Base-by-base conservation (phyloP, 1,140 invertebrate genomes). In the Leptopilina boulardi region DNA sequence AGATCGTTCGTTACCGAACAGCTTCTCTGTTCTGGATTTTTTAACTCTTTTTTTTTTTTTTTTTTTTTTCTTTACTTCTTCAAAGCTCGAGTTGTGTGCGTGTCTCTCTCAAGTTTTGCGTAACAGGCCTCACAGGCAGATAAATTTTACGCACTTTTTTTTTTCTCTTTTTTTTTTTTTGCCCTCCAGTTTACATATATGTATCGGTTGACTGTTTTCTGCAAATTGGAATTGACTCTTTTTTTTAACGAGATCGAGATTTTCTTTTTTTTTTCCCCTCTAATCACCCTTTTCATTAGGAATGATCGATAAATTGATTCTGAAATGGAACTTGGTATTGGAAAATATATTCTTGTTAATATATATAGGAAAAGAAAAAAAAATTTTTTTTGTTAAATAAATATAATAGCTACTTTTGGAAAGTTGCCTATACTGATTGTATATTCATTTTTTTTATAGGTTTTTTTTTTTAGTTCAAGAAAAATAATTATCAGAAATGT, bases 1-100 rank as follows among this genome's bases (percentile, higher is more conserved):
- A n/a, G 56, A 66, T 56, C 56, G 56, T 30, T 66, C 23, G 23
- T 66, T 66, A 66, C 56, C 56, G 13, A 66, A 66, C 56, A 66
- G 56, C 54, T 59, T 59, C 54, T 15, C 23, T 66, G 5, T 38
- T 2, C 6, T 34, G 2, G 6, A 34, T 34, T 34, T 34, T 34
- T 34, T 34, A 3, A 3, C 34, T 38, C 34, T 38, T 38, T 6
- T 38, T 38, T 38, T 38, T 38, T 9, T 6, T 6, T 6, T 6
- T 38, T 38, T 26, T 66, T 30, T 66, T 30, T 66, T 21, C 21
- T 59, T 30, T 30, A 3, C 15, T 66, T 30, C 15, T 66, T n/a
- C 23, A 11, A 66, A 66, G 23, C 26, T 30, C 23, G 23, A 66
- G 56, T 23, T 30, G 19, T 59, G 56, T 15, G 23, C 26, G 56